Evolutionary conservation across 2,888 invertebrate species (phyloP), one percentile per base, ranked within the genome.

Genomic region (Chromoteleia sp.): DNA sequence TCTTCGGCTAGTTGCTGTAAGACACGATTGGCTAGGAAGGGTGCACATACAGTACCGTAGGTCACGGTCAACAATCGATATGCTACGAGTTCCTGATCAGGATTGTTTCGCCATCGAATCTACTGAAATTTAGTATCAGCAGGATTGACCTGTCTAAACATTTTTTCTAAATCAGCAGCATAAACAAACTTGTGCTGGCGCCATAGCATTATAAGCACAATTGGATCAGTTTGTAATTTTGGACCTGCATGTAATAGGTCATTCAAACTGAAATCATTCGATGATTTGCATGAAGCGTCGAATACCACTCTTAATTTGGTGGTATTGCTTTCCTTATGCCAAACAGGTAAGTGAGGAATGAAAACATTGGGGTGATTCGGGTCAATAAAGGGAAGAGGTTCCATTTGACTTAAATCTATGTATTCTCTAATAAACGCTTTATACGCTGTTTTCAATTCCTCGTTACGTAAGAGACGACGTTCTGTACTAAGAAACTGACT

Each of bases 1-100:
- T 25, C 50, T 1, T 50, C 50, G 1, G 25, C 29, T 8, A 50
- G 8, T 50, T 50, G 50, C 4, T 50, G 12, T 12, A 50, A 14
- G 15, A 50, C 50, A 5, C 50, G 25, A 29, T 50, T 50, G 1
- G 50, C 50, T 25, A 50, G 25, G 17, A 17, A 43, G 7, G 43
- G 43, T 0, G 5, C 43, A 43, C 17, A 17, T 0, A 17, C 43
- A 1, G 29, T 50, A 15, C 50, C 50, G 14, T 25, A 50, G 6
- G 25, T 50, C 1, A 50, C 50, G 50, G 50, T 50, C 2, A 15
- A 15, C 2, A 25, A n/a, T 25, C 7, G 50, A 7, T 50, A 50
- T 21, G 21, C 3, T 0, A 17, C 1, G 1, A 43, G 48, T 5
- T 43, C 43, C 7, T 43, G 1, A 1, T 12, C 2, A 2, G 12